Percentiles rank a stretch among this genome's conserved stretches.
Conservation (phyloP, 2,113 vertebrate species). For the Odocoileus hemionus region DNA sequence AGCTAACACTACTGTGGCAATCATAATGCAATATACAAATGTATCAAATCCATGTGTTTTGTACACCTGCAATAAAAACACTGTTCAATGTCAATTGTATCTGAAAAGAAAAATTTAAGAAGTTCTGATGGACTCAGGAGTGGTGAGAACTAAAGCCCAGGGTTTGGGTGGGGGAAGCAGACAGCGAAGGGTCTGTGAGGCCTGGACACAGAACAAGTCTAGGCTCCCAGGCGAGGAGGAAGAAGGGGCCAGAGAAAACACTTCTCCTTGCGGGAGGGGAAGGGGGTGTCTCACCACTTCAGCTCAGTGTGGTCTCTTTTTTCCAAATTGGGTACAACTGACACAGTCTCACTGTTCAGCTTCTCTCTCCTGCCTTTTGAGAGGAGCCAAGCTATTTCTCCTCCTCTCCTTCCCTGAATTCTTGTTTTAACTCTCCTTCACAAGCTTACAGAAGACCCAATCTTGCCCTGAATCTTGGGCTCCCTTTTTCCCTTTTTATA, state of each 20-base stretch:
- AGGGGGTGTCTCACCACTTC: background rate
- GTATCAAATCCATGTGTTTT: fast-evolving
- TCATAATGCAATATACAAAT: background rate
- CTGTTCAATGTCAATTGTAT: background rate
- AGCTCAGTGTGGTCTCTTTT: background rate
- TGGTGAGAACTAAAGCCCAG: background rate
- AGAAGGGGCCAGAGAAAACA: background rate
- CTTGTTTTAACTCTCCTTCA: background rate
- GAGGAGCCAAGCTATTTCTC: background rate
- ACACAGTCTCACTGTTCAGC: background rate
- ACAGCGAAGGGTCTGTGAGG: background rate
- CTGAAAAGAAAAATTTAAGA: background rate
- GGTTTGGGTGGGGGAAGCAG: too few relatives aligned
- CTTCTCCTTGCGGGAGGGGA: background rate
- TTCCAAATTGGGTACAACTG: background rate
- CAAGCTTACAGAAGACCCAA: background rate
- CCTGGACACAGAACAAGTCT: too few relatives aligned
- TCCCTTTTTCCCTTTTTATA: background rate
- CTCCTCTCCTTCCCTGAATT: background rate
- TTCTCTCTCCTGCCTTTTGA: background rate
- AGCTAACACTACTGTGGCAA: background rate
- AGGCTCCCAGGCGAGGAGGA: background rate
- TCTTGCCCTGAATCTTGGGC: too few relatives aligned
- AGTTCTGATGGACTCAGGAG: background rate
- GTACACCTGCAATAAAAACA: background rate